Conservation (phyloP, 2,888 invertebrate genomes). For the Eupithecia pulchellata region DNA sequence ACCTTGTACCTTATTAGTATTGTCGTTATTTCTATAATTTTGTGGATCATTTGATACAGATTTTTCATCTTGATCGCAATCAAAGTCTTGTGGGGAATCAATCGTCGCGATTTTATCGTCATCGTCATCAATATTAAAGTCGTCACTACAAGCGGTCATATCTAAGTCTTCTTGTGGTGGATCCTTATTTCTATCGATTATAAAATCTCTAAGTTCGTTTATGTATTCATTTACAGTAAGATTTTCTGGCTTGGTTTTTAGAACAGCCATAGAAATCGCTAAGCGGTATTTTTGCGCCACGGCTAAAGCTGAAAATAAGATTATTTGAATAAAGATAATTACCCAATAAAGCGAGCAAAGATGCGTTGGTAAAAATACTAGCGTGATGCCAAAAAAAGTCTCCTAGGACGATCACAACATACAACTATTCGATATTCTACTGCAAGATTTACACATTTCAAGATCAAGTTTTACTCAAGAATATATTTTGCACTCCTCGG, state of each 20-base stretch:
- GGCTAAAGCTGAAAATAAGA: constrained; percentile 55
- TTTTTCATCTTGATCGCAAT: neutral
- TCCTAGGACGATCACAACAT: neutral
- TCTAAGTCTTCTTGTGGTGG: constrained; percentile 47
- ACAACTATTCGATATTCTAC: neutral
- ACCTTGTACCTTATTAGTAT: neutral
- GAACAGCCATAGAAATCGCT: constrained; percentile 59
- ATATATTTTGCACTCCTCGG: neutral
- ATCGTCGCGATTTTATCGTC: constrained; percentile 6
- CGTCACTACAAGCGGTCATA: constrained; percentile 60
- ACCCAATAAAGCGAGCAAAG: neutral
- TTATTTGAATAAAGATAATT: neutral
- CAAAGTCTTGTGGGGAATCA: neutral
- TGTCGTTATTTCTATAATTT: neutral
- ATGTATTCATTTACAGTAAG: constrained; percentile 54
- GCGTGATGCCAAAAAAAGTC: neutral
- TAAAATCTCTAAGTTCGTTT: constrained; percentile 51
- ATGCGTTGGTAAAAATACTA: neutral
- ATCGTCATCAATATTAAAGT: constrained; percentile 54
- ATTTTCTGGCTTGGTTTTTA: constrained; percentile 62
- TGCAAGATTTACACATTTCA: neutral
- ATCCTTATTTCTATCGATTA: constrained; percentile 47
- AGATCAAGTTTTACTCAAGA: no score
- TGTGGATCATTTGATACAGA: neutral
- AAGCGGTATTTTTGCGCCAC: constrained; percentile 62